These are phyloP conservation scores for Bovichtus diacanthus DNA, from an alignment of 2,797 vertebrate species.

Conservation along the genomic window DNA sequence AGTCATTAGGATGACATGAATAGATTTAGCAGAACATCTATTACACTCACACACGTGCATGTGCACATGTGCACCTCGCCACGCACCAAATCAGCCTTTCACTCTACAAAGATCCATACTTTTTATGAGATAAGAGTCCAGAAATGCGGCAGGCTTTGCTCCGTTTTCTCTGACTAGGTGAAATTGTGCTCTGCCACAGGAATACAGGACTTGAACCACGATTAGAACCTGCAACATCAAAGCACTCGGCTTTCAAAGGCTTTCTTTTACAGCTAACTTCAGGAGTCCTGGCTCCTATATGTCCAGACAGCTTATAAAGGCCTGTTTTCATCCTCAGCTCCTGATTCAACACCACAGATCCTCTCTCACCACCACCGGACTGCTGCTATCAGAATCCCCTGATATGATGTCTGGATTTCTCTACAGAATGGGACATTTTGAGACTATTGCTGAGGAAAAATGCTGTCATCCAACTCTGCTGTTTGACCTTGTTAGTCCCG, in stretches of 20 bases:
- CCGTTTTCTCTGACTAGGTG: conserved; percentile 46
- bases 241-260: conserved; percentile 85
- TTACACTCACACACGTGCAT: conserved; percentile 18
- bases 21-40: conserved; percentile 58
- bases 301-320: conserved; percentile 91
- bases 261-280: conserved; percentile 88
- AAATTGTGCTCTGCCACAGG: conserved; percentile 65
- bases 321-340: conserved; percentile 91
- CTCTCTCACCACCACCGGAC: conserved; percentile 88
- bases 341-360: conserved; percentile 87
- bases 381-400: conserved; percentile 87
- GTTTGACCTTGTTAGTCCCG: conserved; percentile 80
- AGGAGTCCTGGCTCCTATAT: conserved; percentile 84
- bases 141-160: conserved; percentile 12
- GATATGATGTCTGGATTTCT: conserved; percentile 93
- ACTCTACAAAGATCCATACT: conserved; percentile 12
- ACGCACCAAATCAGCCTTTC: conserved; percentile 13
- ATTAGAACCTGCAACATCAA: conserved; percentile 88
- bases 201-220: conserved; percentile 78
- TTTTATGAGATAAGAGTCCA: conserved; percentile 41
- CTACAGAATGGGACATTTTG: conserved; percentile 84
- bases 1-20: conserved; percentile 83
- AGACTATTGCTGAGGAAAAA: conserved; percentile 83
- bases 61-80: neutral
- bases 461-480: conserved; percentile 79